Evolutionary conservation across 92 coral and sea anemone species (phyloP).

Genomic region (Plumapathes pennacea): DNA sequence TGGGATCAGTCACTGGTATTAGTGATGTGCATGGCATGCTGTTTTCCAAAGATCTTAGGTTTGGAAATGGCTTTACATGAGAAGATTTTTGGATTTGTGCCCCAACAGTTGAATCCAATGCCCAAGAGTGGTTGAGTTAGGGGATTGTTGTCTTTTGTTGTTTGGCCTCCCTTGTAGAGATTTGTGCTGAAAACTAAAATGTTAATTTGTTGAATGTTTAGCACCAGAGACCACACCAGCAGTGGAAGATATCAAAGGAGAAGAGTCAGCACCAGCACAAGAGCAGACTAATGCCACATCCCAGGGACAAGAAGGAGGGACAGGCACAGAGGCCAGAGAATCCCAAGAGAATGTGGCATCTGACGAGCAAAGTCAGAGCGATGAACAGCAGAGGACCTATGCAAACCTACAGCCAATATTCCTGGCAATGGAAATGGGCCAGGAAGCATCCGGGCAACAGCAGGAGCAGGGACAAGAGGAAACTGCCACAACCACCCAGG

Average conservation of each 20-base stretch:
- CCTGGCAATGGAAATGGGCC: conserved; percentile 99
- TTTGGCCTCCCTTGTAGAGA: too few species aligned
- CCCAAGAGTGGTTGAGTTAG: too few species aligned
- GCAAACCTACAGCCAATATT: conserved; percentile 98
- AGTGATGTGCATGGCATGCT: too few species aligned
- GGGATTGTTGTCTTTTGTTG: too few species aligned
- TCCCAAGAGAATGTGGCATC: conserved; percentile 48
- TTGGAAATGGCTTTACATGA: too few species aligned
- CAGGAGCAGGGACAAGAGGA: conserved; percentile 49
- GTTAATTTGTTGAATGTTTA: not conserved
- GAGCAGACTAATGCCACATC: not conserved
- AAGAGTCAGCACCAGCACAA: not conserved
- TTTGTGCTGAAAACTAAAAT: too few species aligned
- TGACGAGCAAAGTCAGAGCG: conserved; percentile 43
- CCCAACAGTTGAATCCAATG: too few species aligned
- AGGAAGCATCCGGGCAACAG: conserved; percentile 64
- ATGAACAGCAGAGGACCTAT: conserved; percentile 88
- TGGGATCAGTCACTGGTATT: too few species aligned
- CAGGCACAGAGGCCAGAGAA: conserved; percentile 16
- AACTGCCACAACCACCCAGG: conserved; percentile 18
- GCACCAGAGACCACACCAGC: not conserved
- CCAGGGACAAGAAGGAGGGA: conserved; percentile 4
- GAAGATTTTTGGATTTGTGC: too few species aligned
- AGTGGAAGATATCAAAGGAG: not conserved
- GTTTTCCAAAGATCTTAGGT: too few species aligned